These are phyloP conservation scores for Cyanoramphus novaezelandiae DNA, from an alignment of 2,113 vertebrate genomes.

Conservation along the genomic window DNA sequence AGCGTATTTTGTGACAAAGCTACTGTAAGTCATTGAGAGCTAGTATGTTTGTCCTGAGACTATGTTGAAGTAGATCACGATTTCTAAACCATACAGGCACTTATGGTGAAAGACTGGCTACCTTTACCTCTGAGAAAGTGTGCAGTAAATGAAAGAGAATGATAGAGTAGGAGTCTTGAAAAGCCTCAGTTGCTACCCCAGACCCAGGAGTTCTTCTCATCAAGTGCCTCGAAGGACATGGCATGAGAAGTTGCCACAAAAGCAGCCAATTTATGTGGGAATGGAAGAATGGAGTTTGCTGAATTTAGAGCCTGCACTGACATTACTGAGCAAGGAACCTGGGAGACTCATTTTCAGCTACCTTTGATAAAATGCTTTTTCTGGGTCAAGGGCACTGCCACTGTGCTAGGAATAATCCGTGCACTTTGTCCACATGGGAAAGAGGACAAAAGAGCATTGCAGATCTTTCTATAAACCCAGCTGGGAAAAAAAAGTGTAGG, in stretches of 20 bases:
- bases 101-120: not conserved
- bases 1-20: not conserved
- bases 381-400: not conserved
- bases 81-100: not conserved
- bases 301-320: not conserved
- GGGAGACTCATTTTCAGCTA: not conserved
- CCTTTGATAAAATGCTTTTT: not conserved
- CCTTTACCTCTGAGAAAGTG: not conserved
- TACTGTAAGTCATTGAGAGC: not conserved
- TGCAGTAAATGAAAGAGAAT: not conserved
- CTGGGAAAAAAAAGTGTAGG: not conserved
- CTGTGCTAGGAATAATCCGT: not conserved
- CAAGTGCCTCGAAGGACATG: not conserved
- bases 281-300: not conserved
- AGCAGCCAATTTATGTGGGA: not conserved
- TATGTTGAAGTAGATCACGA: not conserved
- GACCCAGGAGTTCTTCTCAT: not conserved
- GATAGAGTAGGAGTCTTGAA: not conserved
- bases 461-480: not conserved
- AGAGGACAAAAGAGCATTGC: not conserved
- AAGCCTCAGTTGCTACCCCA: not conserved
- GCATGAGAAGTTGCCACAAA: not conserved
- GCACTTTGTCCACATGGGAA: rapidly evolving
- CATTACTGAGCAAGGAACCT: not conserved
- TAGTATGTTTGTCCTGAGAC: not conserved